Conservation (phyloP, 2,888 invertebrate species). For the Diogma glabrata region DNA sequence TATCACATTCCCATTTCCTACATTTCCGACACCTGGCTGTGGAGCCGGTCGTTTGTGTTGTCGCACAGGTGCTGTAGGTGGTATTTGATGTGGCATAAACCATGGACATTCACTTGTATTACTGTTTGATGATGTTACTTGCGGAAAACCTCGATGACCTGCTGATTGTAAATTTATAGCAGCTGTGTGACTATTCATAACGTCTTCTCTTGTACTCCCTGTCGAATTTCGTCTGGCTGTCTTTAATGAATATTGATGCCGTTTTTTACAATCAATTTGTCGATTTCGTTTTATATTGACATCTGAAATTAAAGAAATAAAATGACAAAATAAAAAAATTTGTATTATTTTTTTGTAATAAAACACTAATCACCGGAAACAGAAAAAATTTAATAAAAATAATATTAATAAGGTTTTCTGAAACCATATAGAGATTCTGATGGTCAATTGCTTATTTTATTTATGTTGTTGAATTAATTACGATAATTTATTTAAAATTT, state of each 20-base stretch:
- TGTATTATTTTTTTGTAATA: too few relatives aligned
- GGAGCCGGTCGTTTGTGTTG: conserved; percentile 39
- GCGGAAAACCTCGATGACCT: conserved; percentile 38
- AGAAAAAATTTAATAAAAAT: too few relatives aligned
- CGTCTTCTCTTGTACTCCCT: conserved; percentile 18
- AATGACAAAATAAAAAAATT: conserved; percentile 1
- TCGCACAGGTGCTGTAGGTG: conserved; percentile 37
- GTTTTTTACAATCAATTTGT: conserved; percentile 11
- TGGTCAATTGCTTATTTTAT: too few relatives aligned
- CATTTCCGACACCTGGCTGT: conserved; percentile 26
- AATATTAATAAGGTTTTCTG: too few relatives aligned
- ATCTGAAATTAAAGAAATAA: conserved; percentile 12
- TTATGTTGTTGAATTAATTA: too few relatives aligned
- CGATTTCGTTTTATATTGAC: conserved; percentile 12
- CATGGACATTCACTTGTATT: conserved; percentile 35
- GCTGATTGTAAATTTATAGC: conserved; percentile 30
- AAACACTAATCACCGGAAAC: too few relatives aligned
- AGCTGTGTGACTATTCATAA: conserved; percentile 38
- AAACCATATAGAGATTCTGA: too few relatives aligned
- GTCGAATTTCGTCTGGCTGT: conserved; percentile 13
- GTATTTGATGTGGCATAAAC: conserved; percentile 38
- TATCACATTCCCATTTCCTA: conserved; percentile 17
- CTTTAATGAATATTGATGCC: conserved; percentile 9
- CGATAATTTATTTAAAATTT: too few relatives aligned
- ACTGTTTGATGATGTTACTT: conserved; percentile 28